These are phyloP conservation scores for Diacarnus erythraeanus DNA, from an alignment of 37 sponge, comb jelly and placozoan genomes.

Conservation along the genomic window DNA sequence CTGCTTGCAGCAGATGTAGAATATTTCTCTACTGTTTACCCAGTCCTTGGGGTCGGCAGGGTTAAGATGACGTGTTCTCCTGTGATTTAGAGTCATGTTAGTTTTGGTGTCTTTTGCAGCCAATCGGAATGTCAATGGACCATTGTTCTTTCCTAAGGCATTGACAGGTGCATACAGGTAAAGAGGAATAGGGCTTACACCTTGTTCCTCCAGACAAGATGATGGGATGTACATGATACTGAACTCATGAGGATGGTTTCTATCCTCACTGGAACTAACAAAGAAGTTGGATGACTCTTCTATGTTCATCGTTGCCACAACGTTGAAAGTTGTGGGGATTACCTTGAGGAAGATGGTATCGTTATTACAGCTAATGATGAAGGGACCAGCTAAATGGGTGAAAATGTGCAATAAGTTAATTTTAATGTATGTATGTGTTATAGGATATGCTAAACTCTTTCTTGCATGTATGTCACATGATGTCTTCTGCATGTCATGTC, in stretches of 20 bases:
- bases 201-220: background rate
- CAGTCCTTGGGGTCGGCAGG: slow-evolving; percentile 19
- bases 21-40: slow-evolving; percentile 42
- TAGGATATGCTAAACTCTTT: too few relatives aligned
- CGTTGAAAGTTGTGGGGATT: background rate
- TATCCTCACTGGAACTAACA: slow-evolving; percentile 36
- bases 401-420: too few relatives aligned
- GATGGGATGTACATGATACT: slow-evolving; percentile 16
- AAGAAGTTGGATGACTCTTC: slow-evolving; percentile 44
- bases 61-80: slow-evolving; percentile 1
- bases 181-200: slow-evolving; percentile 10
- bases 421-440: too few relatives aligned
- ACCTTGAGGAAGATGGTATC: slow-evolving; percentile 37
- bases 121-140: slow-evolving; percentile 36
- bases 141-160: slow-evolving; percentile 17
- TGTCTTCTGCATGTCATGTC: too few relatives aligned
- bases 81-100: slow-evolving; percentile 32
- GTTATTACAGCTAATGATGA: slow-evolving; percentile 24
- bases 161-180: slow-evolving; percentile 43
- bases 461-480: too few relatives aligned
- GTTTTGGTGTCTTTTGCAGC: slow-evolving; percentile 13
- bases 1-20: slow-evolving; percentile 49
- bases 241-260: slow-evolving; percentile 42
- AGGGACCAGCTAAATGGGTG: slow-evolving; percentile 66
- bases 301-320: slow-evolving; percentile 26